Conservation (phyloP, 2,888 invertebrate genomes). For the Tortricodes alternella region DNA sequence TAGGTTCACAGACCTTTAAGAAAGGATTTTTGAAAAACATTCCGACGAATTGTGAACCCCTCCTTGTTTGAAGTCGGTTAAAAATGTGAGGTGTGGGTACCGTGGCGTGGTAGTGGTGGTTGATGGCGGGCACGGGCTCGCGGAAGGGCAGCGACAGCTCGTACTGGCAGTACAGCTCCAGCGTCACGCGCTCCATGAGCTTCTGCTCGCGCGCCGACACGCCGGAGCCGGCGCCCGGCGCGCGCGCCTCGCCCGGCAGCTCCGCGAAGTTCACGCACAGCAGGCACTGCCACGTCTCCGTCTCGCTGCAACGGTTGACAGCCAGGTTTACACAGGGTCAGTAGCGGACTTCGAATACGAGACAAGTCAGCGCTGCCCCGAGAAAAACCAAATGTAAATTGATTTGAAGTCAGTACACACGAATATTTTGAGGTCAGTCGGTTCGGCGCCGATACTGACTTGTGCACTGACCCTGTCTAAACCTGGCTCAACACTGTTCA, state of each 20-base stretch:
- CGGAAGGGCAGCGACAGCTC: slow-evolving; percentile 94
- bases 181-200: slow-evolving; percentile 91
- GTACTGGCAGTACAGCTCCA: slow-evolving; percentile 96
- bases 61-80: too few species aligned
- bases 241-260: slow-evolving; percentile 76
- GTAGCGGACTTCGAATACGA: neutral
- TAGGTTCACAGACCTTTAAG: too few species aligned
- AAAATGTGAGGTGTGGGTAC: slow-evolving; percentile 38
- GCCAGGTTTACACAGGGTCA: too few species aligned
- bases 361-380: too few species aligned
- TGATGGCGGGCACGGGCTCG: slow-evolving; percentile 89
- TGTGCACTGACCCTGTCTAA: too few species aligned
- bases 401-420: too few species aligned
- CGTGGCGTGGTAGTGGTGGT: slow-evolving; percentile 64
- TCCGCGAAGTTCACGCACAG: slow-evolving; percentile 93
- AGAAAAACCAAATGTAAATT: too few species aligned
- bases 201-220: slow-evolving; percentile 85
- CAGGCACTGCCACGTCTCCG: slow-evolving; percentile 96
- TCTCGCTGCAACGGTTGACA: slow-evolving; percentile 83
- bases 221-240: slow-evolving; percentile 57
- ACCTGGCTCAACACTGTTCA: too few species aligned
- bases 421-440: too few species aligned
- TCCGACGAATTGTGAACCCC: too few species aligned
- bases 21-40: too few species aligned
- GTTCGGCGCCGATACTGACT: too few species aligned